phyloP scores from a whole-genome alignment of 1,140 invertebrate genomes.

The Parasteatoda tepidariorum region DNA sequence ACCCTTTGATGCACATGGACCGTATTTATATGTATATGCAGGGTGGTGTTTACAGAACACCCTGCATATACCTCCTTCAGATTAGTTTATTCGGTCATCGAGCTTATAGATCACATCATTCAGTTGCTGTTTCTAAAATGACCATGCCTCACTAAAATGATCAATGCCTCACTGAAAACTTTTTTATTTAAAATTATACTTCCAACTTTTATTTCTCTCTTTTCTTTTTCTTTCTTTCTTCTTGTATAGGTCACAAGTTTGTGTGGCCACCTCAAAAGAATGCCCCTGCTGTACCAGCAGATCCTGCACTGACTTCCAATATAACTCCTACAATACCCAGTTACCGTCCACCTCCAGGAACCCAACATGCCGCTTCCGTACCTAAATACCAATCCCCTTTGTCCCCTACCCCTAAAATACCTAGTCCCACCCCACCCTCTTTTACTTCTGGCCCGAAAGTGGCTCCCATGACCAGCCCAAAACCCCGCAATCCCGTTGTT shows the following conservation, averaged over 20 bases:
- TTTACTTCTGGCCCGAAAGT: slow-evolving; percentile 20
- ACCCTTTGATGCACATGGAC: too few relatives aligned
- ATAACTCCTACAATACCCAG: slow-evolving; percentile 42
- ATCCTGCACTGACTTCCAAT: slow-evolving; percentile 46
- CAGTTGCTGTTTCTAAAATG: too few relatives aligned
- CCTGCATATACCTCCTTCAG: too few relatives aligned
- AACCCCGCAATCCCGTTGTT: slow-evolving; percentile 46
- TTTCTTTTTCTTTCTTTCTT: slow-evolving; percentile 47
- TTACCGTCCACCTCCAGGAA: slow-evolving; percentile 58
- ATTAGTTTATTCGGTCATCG: too few relatives aligned
- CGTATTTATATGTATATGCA: too few relatives aligned
- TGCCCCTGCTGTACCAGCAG: not conserved
- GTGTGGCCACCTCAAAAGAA: slow-evolving; percentile 73
- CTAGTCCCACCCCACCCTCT: not conserved
- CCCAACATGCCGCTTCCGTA: slow-evolving; percentile 43
- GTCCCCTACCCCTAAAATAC: slow-evolving; percentile 4
- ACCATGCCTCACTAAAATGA: too few relatives aligned
- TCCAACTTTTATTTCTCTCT: slow-evolving; percentile 19
- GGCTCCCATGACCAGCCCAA: slow-evolving; percentile 23
- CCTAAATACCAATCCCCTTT: slow-evolving; percentile 28
- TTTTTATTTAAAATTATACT: slow-evolving; percentile 7
- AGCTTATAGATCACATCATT: too few relatives aligned
- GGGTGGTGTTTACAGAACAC: too few relatives aligned
- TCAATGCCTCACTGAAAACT: slow-evolving; percentile 35
- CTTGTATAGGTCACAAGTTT: slow-evolving; percentile 67